These are phyloP conservation scores for Coptodon bakossiorum DNA, from an alignment of 2,113 vertebrate genomes.

Conservation along the genomic window DNA sequence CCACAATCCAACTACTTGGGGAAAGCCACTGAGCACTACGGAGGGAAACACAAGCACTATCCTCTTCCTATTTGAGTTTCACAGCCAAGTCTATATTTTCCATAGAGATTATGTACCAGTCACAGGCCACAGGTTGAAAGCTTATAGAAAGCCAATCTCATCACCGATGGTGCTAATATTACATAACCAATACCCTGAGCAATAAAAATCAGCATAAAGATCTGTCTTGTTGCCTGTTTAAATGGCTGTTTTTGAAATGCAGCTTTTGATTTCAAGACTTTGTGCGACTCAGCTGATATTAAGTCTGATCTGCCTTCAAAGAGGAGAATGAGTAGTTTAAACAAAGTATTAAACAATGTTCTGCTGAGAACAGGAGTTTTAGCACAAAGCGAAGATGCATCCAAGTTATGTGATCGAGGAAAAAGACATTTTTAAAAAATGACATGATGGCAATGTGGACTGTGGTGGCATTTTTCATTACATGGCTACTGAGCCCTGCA, in stretches of 20 bases:
- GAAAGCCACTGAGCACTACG: not conserved
- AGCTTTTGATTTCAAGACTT: not conserved
- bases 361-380: not conserved
- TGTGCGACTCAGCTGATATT: not conserved
- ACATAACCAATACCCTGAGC: not conserved
- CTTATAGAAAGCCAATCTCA: not conserved
- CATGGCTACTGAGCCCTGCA: not conserved
- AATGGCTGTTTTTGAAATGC: not conserved
- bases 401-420: not conserved
- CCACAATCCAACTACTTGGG: not conserved
- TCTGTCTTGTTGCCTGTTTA: not conserved
- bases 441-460: not conserved
- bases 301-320: not conserved
- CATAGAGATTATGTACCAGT: not conserved
- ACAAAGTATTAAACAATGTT: not conserved
- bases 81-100: not conserved
- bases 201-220: not conserved
- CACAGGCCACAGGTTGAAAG: not conserved
- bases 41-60: not conserved
- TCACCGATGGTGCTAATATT: not conserved
- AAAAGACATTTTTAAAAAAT: not conserved
- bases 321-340: not conserved
- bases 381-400: not conserved
- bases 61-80: not conserved
- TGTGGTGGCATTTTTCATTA: not conserved